A percentile compares a stretch with the other conserved stretches of the same genome.
Conservation (phyloP, 2,113 vertebrate species). For the Calyptommatus sinebrachiatus region DNA sequence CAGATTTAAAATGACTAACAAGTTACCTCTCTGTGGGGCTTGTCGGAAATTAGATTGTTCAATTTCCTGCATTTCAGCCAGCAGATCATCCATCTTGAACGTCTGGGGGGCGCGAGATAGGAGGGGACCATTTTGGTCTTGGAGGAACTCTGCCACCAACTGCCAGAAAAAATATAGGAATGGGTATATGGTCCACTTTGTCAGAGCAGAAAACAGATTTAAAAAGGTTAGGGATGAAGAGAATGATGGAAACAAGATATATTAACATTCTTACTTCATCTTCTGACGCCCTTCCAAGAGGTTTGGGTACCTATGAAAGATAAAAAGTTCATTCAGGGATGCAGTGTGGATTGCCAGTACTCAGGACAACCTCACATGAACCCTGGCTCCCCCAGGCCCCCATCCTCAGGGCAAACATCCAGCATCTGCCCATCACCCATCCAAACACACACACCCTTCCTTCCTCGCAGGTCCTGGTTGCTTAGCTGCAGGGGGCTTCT, state of each 20-base stretch:
- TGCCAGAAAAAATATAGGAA: constrained; percentile 52
- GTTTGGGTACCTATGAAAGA: constrained; percentile 80
- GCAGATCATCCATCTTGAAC: constrained; percentile 95
- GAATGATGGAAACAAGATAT: neutral
- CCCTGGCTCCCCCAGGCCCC: no score
- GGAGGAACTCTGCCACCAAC: constrained; percentile 95
- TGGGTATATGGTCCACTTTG: neutral
- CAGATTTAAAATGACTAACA: no score
- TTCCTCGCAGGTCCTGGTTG: no score
- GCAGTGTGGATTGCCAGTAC: no score
- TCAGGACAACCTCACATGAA: no score
- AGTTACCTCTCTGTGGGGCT: constrained; percentile 90
- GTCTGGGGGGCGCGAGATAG: constrained; percentile 88
- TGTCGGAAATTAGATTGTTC: constrained; percentile 93
- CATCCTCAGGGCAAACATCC: no score
- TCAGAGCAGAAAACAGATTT: neutral
- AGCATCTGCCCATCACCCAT: no score
- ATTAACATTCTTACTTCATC: constrained; percentile 82
- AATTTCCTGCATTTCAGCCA: constrained; percentile 99
- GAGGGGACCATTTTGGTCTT: constrained; percentile 74
- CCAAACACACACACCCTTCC: no score
- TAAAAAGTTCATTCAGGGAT: neutral
- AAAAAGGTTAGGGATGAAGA: neutral
- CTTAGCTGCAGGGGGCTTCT: no score
- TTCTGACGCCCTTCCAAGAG: constrained; percentile 87